These are phyloP conservation scores for Babyrousa celebensis DNA, from an alignment of 2,797 vertebrate genomes.

Conservation along the genomic window DNA sequence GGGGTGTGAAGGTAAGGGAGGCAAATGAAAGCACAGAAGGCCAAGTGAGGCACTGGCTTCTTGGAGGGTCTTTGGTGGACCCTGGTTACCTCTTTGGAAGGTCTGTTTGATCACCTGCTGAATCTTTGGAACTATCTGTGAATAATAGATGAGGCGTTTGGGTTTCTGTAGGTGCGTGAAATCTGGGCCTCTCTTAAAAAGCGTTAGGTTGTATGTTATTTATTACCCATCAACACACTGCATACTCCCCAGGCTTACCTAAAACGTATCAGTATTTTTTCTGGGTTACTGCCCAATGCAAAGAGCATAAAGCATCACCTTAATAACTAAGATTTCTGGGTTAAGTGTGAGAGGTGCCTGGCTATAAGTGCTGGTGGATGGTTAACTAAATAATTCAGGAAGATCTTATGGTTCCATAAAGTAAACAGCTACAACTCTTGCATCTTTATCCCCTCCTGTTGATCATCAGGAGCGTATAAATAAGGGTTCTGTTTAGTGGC, in stretches of 20 bases:
- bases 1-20: not conserved
- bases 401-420: slow-evolving; percentile 81
- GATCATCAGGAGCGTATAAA: slow-evolving; percentile 67
- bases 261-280: slow-evolving; percentile 63
- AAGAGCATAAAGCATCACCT: slow-evolving; percentile 75
- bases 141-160: slow-evolving; percentile 77
- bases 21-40: not conserved
- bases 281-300: slow-evolving; percentile 38
- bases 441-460: slow-evolving; percentile 29
- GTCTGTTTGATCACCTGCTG: slow-evolving; percentile 53
- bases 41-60: rapidly evolving
- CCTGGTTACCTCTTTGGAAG: not conserved
- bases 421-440: not conserved
- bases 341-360: slow-evolving; percentile 66
- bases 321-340: slow-evolving; percentile 84
- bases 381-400: slow-evolving; percentile 85
- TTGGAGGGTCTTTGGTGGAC: not conserved
- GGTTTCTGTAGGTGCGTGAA: slow-evolving; percentile 33
- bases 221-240: not conserved
- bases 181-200: slow-evolving; percentile 42
- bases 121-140: slow-evolving; percentile 62
- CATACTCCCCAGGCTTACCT: not conserved
- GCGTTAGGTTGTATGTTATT: not conserved
- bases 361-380: slow-evolving; percentile 68
- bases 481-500: slow-evolving; percentile 67